Evolutionary conservation across 2,888 invertebrate genomes (phyloP).

Genomic region (Lasioglossum lativentre): DNA sequence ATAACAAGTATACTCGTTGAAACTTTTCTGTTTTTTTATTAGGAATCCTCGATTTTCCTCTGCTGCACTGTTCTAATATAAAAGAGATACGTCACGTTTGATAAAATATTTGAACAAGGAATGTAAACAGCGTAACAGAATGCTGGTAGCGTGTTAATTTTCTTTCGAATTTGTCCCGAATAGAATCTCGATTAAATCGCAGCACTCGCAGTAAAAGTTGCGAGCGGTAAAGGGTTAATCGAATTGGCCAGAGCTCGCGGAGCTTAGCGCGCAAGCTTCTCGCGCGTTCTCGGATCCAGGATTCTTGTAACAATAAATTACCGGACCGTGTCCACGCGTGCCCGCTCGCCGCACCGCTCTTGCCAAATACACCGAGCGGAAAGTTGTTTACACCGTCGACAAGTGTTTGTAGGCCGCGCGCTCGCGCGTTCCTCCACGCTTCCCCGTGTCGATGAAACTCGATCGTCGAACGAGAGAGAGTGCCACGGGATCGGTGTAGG

Average conservation of each 20-base stretch:
- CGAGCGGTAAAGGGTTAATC: background rate
- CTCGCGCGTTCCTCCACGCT: slow-evolving; percentile 29
- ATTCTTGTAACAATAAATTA: slow-evolving; percentile 55
- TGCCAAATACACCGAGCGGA: slow-evolving; percentile 45
- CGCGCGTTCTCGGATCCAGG: slow-evolving; percentile 33
- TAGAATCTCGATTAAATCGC: no score
- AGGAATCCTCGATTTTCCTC: no score
- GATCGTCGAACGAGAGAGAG: background rate
- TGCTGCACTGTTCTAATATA: no score
- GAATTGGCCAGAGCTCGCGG: background rate
- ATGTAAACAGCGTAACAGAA: no score
- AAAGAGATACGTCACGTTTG: no score
- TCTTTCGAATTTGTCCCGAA: background rate
- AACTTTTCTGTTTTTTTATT: no score
- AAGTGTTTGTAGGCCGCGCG: slow-evolving; percentile 52
- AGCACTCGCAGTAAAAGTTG: background rate
- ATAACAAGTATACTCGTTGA: no score
- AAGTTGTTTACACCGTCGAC: slow-evolving; percentile 56
- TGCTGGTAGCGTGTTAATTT: no score
- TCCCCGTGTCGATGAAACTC: slow-evolving; percentile 14
- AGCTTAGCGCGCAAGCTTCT: slow-evolving; percentile 26
- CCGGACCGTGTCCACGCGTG: slow-evolving; percentile 18
- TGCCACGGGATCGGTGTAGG: background rate
- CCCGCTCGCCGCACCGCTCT: slow-evolving; percentile 21
- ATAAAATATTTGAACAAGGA: no score